Percentiles rank a stretch among this genome's conserved stretches.
Evolutionary conservation across 2,888 invertebrate species (phyloP).

Genomic region (Lasiommata megera): DNA sequence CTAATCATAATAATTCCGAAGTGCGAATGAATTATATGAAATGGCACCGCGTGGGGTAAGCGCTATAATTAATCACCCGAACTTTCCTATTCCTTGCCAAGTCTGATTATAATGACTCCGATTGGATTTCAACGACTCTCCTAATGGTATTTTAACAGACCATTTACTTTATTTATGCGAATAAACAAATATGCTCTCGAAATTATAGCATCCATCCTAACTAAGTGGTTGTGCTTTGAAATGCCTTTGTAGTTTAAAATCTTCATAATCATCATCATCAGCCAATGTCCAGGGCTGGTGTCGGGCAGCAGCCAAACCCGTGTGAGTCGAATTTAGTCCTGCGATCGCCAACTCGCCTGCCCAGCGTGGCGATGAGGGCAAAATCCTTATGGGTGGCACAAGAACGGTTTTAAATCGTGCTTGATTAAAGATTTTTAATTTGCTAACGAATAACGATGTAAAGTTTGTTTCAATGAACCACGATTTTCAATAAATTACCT

Average conservation of each 20-base stretch:
- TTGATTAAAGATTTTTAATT: too few species aligned
- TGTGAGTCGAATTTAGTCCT: too few species aligned
- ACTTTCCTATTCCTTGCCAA: slow-evolving; percentile 7
- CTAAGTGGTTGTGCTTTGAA: neutral
- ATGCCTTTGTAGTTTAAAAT: neutral
- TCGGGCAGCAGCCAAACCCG: too few species aligned
- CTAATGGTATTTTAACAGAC: neutral
- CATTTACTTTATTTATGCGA: neutral
- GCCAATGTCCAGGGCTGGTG: too few species aligned
- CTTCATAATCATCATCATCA: too few species aligned
- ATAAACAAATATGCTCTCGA: neutral
- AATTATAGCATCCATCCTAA: neutral
- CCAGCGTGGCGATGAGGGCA: too few species aligned
- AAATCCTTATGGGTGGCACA: too few species aligned
- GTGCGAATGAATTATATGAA: neutral
- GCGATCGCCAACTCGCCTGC: too few species aligned
- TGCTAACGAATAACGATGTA: too few species aligned
- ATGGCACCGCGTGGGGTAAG: neutral
- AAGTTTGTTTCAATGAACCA: too few species aligned
- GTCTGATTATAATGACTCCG: slow-evolving; percentile 5
- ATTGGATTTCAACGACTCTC: slow-evolving; percentile 8
- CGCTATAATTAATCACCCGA: slow-evolving; percentile 5
- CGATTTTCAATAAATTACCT: too few species aligned
- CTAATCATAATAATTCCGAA: slow-evolving; percentile 4
- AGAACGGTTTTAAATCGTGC: too few species aligned